Evolutionary conservation across 2,797 vertebrate species (phyloP), one percentile per base, ranked within the genome.

Genomic region (Nasua narica): DNA sequence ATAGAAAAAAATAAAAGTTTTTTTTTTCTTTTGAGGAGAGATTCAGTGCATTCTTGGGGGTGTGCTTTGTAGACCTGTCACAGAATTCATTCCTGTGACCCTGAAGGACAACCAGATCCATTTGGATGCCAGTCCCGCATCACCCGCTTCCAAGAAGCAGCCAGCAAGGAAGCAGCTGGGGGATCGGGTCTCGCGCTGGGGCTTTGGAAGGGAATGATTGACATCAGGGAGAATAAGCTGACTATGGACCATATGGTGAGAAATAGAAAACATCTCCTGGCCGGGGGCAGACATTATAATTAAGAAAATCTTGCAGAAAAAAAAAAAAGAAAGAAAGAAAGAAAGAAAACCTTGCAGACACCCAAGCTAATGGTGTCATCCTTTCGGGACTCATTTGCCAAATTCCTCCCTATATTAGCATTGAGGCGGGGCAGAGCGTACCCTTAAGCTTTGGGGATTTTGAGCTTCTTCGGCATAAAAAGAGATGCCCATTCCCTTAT

Each of bases 1-100:
- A 99, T 99, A 99, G 99, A 97, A 95, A 95, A 90, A 96, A 99
- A 99, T 98, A 99, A 98, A 98, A 98, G 95, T 98, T 99, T 98
- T 98, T 98, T 98, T 98, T 98, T 98, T 98, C 98, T 99, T 99
- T 98, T 98, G 98, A 98, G 60, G 62, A 96, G 70, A 88, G 84
- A 60, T 21, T 88, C 56, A 4, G 74, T 95, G 98, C 72, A 69
- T 96, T 97, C 15, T 54, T 27, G 62, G 11, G 35, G 90, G 14
- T 67, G 32, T 91, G 87, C 67, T 72, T 84, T 92, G 43, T 88
- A 92, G 70, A 12, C 52, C 81, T 65, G 25, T 54, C n/a, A 0
- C n/a, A 14, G 67, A 48, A 77, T 40, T 90, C 4, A 32, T 46
- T 60, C 12, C 77, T 1, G 4, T n/a, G 78, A 69, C 70, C 86